These are phyloP conservation scores for Tympanoctomys barrerae DNA, from an alignment of 2,797 vertebrate species.

Conservation along the genomic window DNA sequence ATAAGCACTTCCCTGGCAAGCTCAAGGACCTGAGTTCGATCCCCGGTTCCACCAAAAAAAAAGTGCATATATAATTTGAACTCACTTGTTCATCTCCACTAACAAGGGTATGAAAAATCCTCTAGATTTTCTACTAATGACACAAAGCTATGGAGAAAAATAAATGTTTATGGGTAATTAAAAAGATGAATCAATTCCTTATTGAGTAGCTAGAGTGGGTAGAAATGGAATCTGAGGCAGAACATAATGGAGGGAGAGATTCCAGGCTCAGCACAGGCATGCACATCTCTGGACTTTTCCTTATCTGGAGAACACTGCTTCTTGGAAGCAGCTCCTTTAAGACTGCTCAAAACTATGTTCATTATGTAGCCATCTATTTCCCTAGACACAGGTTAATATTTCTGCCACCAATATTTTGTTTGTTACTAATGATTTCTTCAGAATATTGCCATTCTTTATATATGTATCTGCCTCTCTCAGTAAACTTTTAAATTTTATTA, in stretches of 20 bases:
- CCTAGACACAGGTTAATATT: neutral
- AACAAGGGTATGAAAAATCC: neutral
- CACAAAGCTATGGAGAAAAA: neutral
- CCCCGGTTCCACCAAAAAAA: too few relatives aligned
- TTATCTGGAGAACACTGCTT: neutral
- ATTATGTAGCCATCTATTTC: neutral
- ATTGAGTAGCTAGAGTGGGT: neutral
- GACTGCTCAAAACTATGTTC: neutral
- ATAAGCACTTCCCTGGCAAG: too few relatives aligned
- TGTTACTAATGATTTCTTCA: conserved; percentile 25
- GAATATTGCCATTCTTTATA: neutral
- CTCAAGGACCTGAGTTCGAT: too few relatives aligned
- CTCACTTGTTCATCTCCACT: conserved; percentile 2
- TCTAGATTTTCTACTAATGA: neutral
- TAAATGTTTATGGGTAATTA: neutral
- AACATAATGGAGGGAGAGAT: neutral
- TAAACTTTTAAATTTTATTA: neutral
- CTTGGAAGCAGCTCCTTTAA: neutral
- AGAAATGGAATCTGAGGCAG: neutral
- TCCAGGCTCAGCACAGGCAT: neutral
- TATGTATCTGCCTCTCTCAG: neutral
- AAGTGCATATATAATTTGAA: too few relatives aligned
- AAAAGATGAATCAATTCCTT: neutral
- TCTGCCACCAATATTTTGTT: conserved; percentile 13
- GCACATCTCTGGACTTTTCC: neutral